Evolutionary conservation across 2,888 invertebrate genomes (phyloP), one percentile per base, ranked within the genome.

Genomic region (Apamea monoglypha): DNA sequence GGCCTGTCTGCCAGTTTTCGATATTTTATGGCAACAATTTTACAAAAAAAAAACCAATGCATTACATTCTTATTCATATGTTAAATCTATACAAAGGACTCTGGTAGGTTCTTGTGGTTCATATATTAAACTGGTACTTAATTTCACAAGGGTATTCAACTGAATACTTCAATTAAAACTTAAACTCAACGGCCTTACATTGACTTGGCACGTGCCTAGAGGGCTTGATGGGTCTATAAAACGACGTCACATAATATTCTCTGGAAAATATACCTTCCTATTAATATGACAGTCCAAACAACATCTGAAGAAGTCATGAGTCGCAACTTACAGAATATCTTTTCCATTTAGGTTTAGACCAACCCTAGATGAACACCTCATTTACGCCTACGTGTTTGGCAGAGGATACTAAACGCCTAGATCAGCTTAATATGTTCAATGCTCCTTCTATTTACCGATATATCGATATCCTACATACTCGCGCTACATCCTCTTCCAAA

Each of bases 81-180:
- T 47, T 50, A 25, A 70, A 64, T 6, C 14, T 18, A n/a, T 47
- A 36, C 8, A 64, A 12, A 14, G 36, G 10, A 12, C 1, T 12
- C 36, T 18, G 1, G 1, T 8, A 63, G 21, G 21, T 36, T 29
- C 3, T 44, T 53, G 44, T 63, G 61, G n/a, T 53, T 59, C 7
- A 44, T 25, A 18, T 63, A 21, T 21, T 29, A 69, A 32, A 29
- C 10, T 47, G 18, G 21, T 63, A 44, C 6, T 47, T 56, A 56
- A 47, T 66, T 25, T 40, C 18, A 59, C 10, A 47, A 63, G 16
- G 16, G 36, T 10, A 67, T 81, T 67, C 10, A 16, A 81, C 18
- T 53, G 40, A 67, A 74, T 75, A 75, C 32, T 76, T 66, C 59
- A 82, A 82, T 82, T 61, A 68, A 75, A 82, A 82, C 53, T 74